These are phyloP conservation scores for Acanthisitta chloris DNA, from an alignment of 2,113 vertebrate genomes.

Conservation along the genomic window DNA sequence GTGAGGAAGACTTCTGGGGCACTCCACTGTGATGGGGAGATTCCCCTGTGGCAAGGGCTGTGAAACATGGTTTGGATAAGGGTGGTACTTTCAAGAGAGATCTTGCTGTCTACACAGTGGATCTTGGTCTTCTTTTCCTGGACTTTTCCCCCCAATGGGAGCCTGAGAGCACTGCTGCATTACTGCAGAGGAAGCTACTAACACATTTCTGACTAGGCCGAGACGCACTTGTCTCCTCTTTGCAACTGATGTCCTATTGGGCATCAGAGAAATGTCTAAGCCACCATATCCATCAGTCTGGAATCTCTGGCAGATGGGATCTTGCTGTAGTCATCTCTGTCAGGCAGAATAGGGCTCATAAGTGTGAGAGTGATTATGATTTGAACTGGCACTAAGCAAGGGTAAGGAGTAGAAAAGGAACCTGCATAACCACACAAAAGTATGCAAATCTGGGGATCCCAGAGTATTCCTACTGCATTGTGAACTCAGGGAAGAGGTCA, in stretches of 20 bases:
- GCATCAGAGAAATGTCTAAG: background rate
- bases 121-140: background rate
- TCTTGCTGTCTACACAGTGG: background rate
- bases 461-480: background rate
- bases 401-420: background rate
- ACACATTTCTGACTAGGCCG: background rate
- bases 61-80: background rate
- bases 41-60: background rate
- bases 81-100: background rate
- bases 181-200: background rate
- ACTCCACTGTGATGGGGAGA: background rate
- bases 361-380: background rate
- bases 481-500: background rate
- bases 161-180: background rate
- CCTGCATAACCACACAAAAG: fast-evolving
- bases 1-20: background rate
- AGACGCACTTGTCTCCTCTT: background rate
- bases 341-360: background rate
- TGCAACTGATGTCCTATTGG: background rate
- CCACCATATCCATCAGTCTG: background rate
- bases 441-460: background rate
- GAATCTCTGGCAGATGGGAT: background rate
- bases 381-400: background rate
- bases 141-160: background rate
- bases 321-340: background rate